Percentiles rank a stretch among this genome's conserved stretches.
Evolutionary conservation across 2,113 vertebrate genomes (phyloP).

Genomic region (Grammomys dolichurus): DNA sequence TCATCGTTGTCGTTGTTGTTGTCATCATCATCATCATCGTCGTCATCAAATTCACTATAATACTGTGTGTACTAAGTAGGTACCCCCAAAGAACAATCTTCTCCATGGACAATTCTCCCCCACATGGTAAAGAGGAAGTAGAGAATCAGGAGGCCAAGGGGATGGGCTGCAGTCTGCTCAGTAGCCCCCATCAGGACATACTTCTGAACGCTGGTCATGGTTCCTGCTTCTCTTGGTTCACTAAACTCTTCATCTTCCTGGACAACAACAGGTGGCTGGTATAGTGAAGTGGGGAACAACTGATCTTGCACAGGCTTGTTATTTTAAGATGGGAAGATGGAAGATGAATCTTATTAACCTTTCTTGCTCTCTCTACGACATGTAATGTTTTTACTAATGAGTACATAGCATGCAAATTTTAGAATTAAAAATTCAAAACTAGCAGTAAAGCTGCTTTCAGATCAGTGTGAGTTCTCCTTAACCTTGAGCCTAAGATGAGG

Average conservation of each 20-base stretch:
- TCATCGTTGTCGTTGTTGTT: not conserved
- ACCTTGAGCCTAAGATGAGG: not conserved
- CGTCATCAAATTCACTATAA: not conserved
- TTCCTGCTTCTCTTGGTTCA: not conserved
- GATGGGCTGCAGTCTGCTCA: not conserved
- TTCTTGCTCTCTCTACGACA: not conserved
- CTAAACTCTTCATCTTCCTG: not conserved
- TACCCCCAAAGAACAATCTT: not conserved
- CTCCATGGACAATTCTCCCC: not conserved
- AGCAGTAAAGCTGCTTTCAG: not conserved
- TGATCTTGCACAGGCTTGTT: not conserved
- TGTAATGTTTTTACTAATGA: conserved; percentile 18
- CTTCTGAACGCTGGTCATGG: conserved; percentile 16
- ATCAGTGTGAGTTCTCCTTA: not conserved
- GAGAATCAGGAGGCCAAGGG: not conserved
- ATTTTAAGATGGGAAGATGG: not conserved
- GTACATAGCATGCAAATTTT: not conserved
- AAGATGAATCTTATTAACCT: conserved; percentile 29
- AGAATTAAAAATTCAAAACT: not conserved
- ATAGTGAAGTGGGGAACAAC: not conserved
- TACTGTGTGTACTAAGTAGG: not conserved
- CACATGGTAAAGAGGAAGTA: not conserved
- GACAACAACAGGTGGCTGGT: not conserved
- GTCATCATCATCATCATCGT: not conserved
- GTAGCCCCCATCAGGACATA: not conserved